Evolutionary conservation across 2,113 vertebrate species (phyloP).

Genomic region (Crocuta crocuta): DNA sequence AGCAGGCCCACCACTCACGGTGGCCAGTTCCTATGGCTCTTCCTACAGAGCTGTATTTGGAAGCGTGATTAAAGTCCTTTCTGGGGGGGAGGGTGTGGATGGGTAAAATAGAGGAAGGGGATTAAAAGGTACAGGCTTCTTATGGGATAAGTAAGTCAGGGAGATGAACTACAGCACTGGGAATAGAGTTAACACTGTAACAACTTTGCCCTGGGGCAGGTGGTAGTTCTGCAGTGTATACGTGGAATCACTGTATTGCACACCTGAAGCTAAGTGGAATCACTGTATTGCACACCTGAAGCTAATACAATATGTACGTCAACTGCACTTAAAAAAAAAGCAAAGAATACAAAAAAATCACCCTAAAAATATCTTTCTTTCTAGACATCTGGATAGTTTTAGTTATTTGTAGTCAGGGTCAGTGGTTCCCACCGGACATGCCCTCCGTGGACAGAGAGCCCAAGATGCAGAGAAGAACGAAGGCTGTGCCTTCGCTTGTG

Average conservation of each 20-base stretch:
- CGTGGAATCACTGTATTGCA: not conserved
- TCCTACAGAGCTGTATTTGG: conserved; percentile 80
- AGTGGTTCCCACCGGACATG: not conserved
- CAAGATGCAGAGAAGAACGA: not conserved
- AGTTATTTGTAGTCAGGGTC: conserved; percentile 61
- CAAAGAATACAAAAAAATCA: not conserved
- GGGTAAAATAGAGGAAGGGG: not conserved
- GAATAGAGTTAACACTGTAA: not conserved
- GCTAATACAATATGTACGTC: not conserved
- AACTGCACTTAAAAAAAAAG: not conserved
- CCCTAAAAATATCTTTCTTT: conserved; percentile 1
- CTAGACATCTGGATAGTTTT: conserved; percentile 50
- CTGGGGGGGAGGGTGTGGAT: not conserved
- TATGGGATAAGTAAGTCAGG: not conserved
- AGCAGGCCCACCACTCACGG: not conserved
- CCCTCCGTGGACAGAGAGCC: conserved; percentile 10
- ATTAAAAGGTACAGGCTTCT: not conserved
- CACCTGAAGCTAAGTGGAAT: not conserved
- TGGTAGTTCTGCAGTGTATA: not conserved
- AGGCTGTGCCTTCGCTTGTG: not conserved
- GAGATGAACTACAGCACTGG: not conserved
- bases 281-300: not conserved
- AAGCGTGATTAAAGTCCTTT: conserved; percentile 63
- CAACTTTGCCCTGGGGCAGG: not conserved
- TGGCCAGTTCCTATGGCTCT: conserved; percentile 34